Percentiles rank a stretch among this genome's conserved stretches.
Evolutionary conservation across 2,888 invertebrate genomes (phyloP).

Genomic region (Tenthredo notha): DNA sequence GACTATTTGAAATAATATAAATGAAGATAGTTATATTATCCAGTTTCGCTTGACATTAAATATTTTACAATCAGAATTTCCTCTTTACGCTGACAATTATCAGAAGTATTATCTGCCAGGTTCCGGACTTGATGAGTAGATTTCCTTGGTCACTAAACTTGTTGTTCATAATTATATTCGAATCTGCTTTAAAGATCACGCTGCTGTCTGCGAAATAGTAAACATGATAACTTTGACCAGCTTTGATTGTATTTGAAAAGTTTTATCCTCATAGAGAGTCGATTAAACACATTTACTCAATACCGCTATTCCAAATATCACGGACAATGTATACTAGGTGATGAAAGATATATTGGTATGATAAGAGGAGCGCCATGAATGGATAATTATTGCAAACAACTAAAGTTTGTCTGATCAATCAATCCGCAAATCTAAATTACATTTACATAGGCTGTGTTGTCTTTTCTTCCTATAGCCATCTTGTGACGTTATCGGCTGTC

Average conservation of each 20-base stretch:
- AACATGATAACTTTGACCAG: conserved; percentile 17
- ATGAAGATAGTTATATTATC: neutral
- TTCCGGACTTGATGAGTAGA: conserved; percentile 14
- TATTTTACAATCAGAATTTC: neutral
- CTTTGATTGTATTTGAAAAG: neutral
- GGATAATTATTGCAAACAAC: conserved; percentile 34
- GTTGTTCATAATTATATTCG: neutral
- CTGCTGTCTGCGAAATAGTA: neutral
- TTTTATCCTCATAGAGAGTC: neutral
- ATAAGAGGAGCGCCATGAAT: neutral
- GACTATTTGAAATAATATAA: neutral
- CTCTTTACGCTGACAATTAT: neutral
- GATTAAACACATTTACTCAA: neutral
- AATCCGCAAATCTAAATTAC: conserved; percentile 61
- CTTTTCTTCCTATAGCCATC: conserved; percentile 87
- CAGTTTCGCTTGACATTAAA: neutral
- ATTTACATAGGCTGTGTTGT: conserved; percentile 73
- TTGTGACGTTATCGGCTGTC: conserved; percentile 95
- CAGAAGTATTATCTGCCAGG: neutral
- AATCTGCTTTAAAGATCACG: neutral
- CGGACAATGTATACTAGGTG: neutral
- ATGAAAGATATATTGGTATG: neutral
- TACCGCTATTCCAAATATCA: conserved; percentile 9
- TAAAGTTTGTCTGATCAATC: conserved; percentile 1
- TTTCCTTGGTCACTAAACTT: conserved; percentile 1